Evolutionary conservation across 1,140 invertebrate genomes (phyloP), one percentile per base, ranked within the genome.

Genomic region (Sitobion miscanthi): DNA sequence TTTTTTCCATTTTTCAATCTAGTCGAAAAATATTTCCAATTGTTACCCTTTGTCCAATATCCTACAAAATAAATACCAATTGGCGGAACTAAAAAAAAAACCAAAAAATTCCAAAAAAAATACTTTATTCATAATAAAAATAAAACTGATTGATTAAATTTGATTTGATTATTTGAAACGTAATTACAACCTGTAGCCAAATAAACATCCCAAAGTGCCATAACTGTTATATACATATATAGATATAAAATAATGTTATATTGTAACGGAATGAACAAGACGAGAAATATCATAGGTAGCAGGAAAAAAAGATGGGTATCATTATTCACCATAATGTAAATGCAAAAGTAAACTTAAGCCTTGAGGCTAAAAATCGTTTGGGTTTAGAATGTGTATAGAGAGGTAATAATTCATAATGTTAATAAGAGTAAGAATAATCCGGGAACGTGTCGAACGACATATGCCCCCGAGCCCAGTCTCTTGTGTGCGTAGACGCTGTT

Each of bases 101-200:
- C 14, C n/a, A 69, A 69, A n/a, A 11, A n/a, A 17, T 69, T n/a
- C 3, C 30, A 69, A 69, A 69, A 69, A 69, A 69, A 69, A 69
- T n/a, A 69, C 62, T 69, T 69, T 69, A 69, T 69, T 69, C 30
- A 69, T n/a, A 69, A 69, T n/a, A 69, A n/a, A 69, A 69, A 69
- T 69, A 69, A n/a, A 69, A 69, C n/a, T 0, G 7, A 69, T n/a
- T 9, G 9, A 62, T 62, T 69, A 9, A 69, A n/a, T 14, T 69
- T 30, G 62, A n/a, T n/a, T 69, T 69, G 30, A 69, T 69, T 69
- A 30, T 30, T 30, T 69, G 62, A 69, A 69, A 69, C 3, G 62
- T 69, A n/a, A 69, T 69, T 14, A 14, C 30, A 17, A 69, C 5
- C 11, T 8, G 11, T n/a, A n/a, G 14, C 62, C 62, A 62, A 30